Percentiles rank a stretch among this genome's conserved stretches.
phyloP scores from a whole-genome alignment of 2,113 vertebrate genomes.

The Megaceryle maxima region DNA sequence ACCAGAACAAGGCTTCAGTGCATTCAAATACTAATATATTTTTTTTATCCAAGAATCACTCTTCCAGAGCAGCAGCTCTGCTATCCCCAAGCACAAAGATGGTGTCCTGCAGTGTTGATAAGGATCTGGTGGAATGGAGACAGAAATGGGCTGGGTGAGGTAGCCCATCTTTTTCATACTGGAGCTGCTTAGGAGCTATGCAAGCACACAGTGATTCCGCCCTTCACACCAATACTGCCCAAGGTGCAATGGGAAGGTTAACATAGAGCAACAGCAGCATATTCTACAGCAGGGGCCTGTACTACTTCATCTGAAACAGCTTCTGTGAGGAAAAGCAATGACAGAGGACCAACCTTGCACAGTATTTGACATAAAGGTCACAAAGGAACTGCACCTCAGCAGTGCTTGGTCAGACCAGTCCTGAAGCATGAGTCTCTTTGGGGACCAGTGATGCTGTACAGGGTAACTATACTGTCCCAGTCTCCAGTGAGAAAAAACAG shows the following conservation, averaged over 20 bases:
- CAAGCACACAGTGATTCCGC: background rate
- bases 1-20: background rate
- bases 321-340: background rate
- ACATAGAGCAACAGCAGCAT: background rate
- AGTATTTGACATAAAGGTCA: background rate
- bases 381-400: background rate
- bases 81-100: background rate
- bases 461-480: background rate
- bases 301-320: background rate
- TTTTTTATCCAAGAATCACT: background rate
- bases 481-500: background rate
- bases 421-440: background rate
- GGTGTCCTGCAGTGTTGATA: background rate
- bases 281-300: background rate
- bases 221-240: background rate
- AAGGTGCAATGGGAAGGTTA: background rate
- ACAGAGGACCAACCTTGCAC: background rate
- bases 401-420: background rate
- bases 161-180: background rate
- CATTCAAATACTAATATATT: background rate
- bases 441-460: background rate
- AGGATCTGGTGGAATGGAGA: background rate
- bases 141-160: background rate
- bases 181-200: background rate
- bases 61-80: background rate